Conservation (phyloP, 2,113 vertebrate species). For the Hepsetus odoe region DNA sequence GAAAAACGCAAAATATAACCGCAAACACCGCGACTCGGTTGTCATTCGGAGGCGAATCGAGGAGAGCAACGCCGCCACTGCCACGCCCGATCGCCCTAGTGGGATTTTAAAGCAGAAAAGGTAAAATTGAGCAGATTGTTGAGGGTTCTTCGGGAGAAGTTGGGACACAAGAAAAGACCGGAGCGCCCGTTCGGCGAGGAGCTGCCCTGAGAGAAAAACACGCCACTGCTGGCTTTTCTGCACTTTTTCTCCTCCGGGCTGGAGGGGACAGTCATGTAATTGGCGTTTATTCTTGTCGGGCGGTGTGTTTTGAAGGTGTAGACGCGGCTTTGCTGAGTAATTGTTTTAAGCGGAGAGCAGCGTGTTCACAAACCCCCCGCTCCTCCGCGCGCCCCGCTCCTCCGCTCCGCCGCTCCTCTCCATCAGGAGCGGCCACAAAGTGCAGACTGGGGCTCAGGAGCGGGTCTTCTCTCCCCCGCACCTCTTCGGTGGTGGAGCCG, state of each 20-base stretch:
- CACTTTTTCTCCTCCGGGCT: background rate
- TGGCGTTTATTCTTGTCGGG: background rate
- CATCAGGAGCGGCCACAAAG: no score
- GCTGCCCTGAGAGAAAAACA: slow-evolving; percentile 1
- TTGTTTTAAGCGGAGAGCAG: slow-evolving; percentile 7
- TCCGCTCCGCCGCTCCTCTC: no score
- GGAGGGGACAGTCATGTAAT: background rate
- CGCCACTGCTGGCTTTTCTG: background rate
- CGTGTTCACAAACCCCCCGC: slow-evolving; percentile 18
- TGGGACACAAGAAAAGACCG: slow-evolving; percentile 71
- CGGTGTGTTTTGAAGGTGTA: background rate
- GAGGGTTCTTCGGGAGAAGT: slow-evolving; percentile 73
- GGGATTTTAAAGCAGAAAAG: slow-evolving; percentile 81
- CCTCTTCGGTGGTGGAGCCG: no score
- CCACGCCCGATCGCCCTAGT: slow-evolving; percentile 82
- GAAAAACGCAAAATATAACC: slow-evolving; percentile 43
- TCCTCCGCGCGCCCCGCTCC: no score
- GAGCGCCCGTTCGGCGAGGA: slow-evolving; percentile 47
- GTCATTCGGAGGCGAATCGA: slow-evolving; percentile 66
- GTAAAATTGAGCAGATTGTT: slow-evolving; percentile 76
- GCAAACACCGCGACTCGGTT: slow-evolving; percentile 63
- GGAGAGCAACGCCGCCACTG: slow-evolving; percentile 66
- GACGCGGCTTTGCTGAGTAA: background rate
- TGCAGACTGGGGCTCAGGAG: no score
- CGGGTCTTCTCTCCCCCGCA: no score